Evolutionary conservation across 2,797 vertebrate genomes (phyloP), one percentile per base, ranked within the genome.

Genomic region (Phoxinus dragarum): DNA sequence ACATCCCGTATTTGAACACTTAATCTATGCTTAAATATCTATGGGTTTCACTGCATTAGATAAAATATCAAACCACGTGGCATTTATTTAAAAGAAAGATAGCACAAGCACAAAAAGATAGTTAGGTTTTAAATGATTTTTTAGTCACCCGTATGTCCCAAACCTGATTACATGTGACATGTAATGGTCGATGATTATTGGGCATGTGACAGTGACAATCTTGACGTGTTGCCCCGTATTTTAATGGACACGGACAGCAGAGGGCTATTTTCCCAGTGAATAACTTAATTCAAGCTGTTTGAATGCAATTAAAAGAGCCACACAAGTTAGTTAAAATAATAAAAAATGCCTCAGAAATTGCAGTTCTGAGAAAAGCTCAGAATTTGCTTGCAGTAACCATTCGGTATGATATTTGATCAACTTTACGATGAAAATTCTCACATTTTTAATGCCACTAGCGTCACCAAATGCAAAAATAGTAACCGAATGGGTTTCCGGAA

Each of bases 1-100:
- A 77, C 72, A 77, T 82, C 80, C 80, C 6, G 40, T 17, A 64
- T 56, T 21, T 14, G 23, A 47, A 76, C 14, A 64, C 31, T 74
- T 27, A 47, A 83, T 21, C 49, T 36, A 34, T n/a, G 38, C 12
- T 40, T 14, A 69, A 67, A 36, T 67, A 75, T 54, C 31, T 16
- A 5, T n/a, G 36, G 31, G 38, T 56, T 36, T 59, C 38, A 59
- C 6, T 59, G n/a, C 36, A 81, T 38, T 36, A 27, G 14, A 27
- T 19, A 6, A n/a, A 54, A 81, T 31, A 56, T 71, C 9, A 23
- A 59, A 69, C 80, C 9, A 81, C 11, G 3, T 38, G 49, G 10
- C 3, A 6, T 64, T 81, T 56, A 27, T 56, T 56, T 54, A 71
- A 56, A 59, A 71, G 7, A 49, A 23, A 34, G 8, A 49, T 6